phyloP scores from a whole-genome alignment of 2,113 vertebrate species.

The Azemiops feae region DNA sequence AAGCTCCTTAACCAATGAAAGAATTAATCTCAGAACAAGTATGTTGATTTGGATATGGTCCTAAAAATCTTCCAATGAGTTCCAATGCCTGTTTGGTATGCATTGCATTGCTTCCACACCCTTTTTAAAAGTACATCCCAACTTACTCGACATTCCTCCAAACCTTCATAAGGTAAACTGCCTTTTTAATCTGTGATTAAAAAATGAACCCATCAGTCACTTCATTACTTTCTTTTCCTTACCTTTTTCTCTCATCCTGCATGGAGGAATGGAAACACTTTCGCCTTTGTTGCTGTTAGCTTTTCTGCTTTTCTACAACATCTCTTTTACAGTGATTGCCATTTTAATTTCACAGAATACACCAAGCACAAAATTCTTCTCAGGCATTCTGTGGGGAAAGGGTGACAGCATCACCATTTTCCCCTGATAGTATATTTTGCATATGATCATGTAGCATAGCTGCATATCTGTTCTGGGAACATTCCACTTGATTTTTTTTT shows the following conservation, averaged over 20 bases:
- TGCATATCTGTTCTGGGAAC: neutral
- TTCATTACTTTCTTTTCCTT: neutral
- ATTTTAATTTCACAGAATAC: neutral
- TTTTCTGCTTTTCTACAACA: neutral
- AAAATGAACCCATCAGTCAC: neutral
- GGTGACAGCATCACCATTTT: neutral
- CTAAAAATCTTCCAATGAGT: neutral
- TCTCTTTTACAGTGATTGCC: neutral
- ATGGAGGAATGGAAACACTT: neutral
- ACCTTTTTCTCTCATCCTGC: neutral
- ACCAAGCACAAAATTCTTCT: neutral
- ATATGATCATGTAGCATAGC: neutral
- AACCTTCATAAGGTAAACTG: neutral
- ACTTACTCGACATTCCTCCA: neutral
- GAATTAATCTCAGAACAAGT: neutral
- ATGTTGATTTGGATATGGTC: neutral
- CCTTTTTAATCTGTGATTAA: neutral
- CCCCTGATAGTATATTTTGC: neutral
- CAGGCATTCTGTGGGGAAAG: neutral
- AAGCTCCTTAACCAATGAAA: neutral
- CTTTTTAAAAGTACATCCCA: neutral
- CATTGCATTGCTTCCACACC: neutral
- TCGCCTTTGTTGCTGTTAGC: neutral
- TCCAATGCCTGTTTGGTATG: neutral
- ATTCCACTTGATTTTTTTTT: neutral